Conservation (phyloP, 1,140 invertebrate species). For the Cheumatopsyche charites region DNA sequence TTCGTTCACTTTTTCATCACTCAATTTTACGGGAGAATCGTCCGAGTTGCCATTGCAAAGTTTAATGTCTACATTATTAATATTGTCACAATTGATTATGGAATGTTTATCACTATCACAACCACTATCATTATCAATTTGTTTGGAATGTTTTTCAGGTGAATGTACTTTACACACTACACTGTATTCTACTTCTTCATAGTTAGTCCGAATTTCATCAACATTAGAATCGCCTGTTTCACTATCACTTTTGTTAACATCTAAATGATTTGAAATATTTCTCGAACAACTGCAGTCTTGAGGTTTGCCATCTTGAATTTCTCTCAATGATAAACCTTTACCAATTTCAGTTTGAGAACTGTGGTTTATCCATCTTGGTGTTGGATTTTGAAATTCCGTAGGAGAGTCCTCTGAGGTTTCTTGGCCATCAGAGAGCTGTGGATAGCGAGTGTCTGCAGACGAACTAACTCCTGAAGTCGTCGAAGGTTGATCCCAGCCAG, state of each 20-base stretch:
- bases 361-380: slow-evolving; percentile 57
- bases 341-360: slow-evolving; percentile 62
- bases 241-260: slow-evolving; percentile 39
- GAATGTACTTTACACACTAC: slow-evolving; percentile 61
- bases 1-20: slow-evolving; percentile 52
- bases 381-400: slow-evolving; percentile 53
- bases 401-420: slow-evolving; percentile 53
- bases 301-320: slow-evolving; percentile 55
- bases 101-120: slow-evolving; percentile 56
- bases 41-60: slow-evolving; percentile 46
- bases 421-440: slow-evolving; percentile 54
- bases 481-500: slow-evolving; percentile 82
- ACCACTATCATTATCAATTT: slow-evolving; percentile 52
- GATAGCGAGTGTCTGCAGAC: slow-evolving; percentile 50
- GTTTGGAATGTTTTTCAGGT: slow-evolving; percentile 52
- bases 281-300: slow-evolving; percentile 63
- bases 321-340: slow-evolving; percentile 56
- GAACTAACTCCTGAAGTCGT: slow-evolving; percentile 50
- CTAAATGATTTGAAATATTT: slow-evolving; percentile 16
- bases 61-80: slow-evolving; percentile 43
- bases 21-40: slow-evolving; percentile 57
- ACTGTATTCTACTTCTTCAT: slow-evolving; percentile 56
- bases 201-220: slow-evolving; percentile 55
- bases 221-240: slow-evolving; percentile 35
- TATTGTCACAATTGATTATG: slow-evolving; percentile 51